A percentile compares a stretch with the other conserved stretches of the same genome.
Evolutionary conservation across 2,113 vertebrate genomes (phyloP).

Genomic region (Nothoprocta perdicaria): DNA sequence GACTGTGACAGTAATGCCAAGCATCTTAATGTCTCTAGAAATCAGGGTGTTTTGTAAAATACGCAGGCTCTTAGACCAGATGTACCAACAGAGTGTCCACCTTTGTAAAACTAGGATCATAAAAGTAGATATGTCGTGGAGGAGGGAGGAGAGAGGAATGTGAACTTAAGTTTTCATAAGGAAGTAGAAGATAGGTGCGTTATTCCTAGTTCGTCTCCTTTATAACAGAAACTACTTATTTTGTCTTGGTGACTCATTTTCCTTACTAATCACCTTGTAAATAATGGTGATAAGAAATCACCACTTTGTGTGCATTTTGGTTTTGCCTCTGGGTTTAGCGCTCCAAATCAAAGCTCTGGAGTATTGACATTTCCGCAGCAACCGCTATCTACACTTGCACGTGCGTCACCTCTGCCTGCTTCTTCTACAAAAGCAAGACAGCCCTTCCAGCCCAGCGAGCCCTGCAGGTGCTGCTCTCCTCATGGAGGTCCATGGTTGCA

Average conservation of each 20-base stretch:
- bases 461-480: not conserved
- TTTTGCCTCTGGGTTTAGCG: not conserved
- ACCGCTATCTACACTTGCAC: accelerated
- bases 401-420: not conserved
- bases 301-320: accelerated
- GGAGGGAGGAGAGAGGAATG: not conserved
- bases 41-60: not conserved
- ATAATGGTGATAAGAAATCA: not conserved
- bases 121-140: accelerated
- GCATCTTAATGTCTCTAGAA: not conserved
- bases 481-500: not conserved
- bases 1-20: accelerated
- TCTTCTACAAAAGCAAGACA: not conserved
- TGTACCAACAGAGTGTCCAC: accelerated
- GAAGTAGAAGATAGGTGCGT: not conserved
- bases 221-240: not conserved
- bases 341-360: not conserved
- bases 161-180: not conserved
- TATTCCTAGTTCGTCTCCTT: not conserved
- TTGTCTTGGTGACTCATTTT: not conserved
- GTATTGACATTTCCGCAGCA: accelerated
- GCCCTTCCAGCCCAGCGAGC: accelerated
- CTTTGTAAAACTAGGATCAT: not conserved
- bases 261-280: not conserved
- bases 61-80: not conserved